Base-by-base conservation (phyloP, 2,888 invertebrate genomes). In the Ptilodon capucinus region DNA sequence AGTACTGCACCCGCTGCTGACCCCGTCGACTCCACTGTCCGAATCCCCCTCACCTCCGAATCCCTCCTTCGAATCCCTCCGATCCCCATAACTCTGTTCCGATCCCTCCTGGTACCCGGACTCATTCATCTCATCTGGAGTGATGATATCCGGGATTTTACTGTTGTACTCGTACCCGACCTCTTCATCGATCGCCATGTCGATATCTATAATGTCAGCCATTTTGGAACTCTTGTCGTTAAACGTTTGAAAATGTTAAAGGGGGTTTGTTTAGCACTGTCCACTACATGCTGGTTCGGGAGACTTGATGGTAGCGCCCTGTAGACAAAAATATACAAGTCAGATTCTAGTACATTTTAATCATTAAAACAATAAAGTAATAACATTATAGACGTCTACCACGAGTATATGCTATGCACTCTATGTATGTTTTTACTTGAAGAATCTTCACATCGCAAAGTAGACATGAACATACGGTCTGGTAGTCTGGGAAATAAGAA, bases 21-120 rank as follows among this genome's bases (percentile, higher is more conserved):
- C 91, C 44, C 93, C 93, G 47, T 92, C 92, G 66, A 93, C 92
- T 40, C 92, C 92, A 60, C 91, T 87, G 64, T 92, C 93, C 40
- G 88, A 88, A 57, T 90, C 91, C 11, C 85, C 85, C 47, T 90
- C 89, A 13, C 87, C 86, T 3, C 87, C 83, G 48, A 86, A 87
- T 1, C 88, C 87, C 57, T 88, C 89, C 65, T 89, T 89, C 3
- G 88, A 88, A 55, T 89, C 89, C 56, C 90, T 71, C 56, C 90
- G 66, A 18, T 90, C 90, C 47, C 90, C 89, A 47, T 77, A 90
- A 52, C 90, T 90, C 64, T 79, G 78, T 63, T 90, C 90, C 2
- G 90, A 91, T 0, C 88, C 89, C 57, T 89, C 90, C 54, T 88
- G 89, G 46, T 88, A 91, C 1, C 90, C 90, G 1, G 87, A 88